Evolutionary conservation across 1,140 invertebrate species (phyloP).

Genomic region (Drosophila mojavensis): DNA sequence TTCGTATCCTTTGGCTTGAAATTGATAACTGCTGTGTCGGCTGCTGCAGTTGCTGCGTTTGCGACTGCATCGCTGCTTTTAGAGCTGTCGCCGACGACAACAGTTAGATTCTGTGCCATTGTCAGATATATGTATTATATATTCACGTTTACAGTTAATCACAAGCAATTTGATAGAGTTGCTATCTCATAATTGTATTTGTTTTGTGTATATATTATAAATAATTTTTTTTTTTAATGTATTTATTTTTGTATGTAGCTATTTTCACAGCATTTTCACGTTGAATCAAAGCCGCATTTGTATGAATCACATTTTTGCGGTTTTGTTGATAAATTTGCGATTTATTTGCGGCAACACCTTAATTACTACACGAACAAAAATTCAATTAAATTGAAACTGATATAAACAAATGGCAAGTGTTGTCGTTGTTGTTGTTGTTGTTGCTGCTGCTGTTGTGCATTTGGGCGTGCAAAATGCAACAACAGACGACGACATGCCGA

Average conservation of each 20-base stretch:
- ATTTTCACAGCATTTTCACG: constrained; percentile 36
- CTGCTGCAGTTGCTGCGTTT: constrained; percentile 9
- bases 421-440: constrained; percentile 37
- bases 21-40: constrained; percentile 35
- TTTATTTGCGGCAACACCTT: constrained; percentile 56
- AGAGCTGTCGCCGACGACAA: constrained; percentile 44
- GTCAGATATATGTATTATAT: neutral
- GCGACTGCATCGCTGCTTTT: constrained; percentile 18
- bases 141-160: constrained; percentile 24
- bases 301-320: constrained; percentile 14
- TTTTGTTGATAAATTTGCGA: constrained; percentile 41
- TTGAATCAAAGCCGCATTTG: neutral
- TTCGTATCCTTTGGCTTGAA: constrained; percentile 77
- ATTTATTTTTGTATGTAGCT: neutral
- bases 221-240: too few relatives aligned
- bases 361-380: constrained; percentile 63
- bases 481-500: constrained; percentile 48
- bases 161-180: constrained; percentile 31
- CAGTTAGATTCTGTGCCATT: constrained; percentile 70
- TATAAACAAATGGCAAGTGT: constrained; percentile 49
- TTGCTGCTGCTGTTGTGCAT: constrained; percentile 51
- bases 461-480: constrained; percentile 69
- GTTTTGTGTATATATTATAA: neutral
- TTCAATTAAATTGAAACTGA: constrained; percentile 76
- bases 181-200: constrained; percentile 22